A percentile compares a stretch with the other conserved stretches of the same genome.
These are phyloP conservation scores for Oasisia sp. DNA, from an alignment of 2,888 invertebrate genomes.

Conservation along the genomic window DNA sequence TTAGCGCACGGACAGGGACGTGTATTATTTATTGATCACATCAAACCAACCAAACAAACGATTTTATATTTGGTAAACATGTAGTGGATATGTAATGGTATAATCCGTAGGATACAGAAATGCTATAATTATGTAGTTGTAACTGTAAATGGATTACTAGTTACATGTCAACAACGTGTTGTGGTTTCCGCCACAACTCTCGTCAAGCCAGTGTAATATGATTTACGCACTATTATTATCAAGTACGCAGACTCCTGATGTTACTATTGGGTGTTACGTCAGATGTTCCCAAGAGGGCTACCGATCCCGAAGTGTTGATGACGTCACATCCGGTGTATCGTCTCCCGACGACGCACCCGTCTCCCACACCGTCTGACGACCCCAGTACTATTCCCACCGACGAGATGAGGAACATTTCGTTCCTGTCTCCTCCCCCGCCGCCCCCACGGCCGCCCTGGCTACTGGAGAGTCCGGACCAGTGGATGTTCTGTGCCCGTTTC, in stretches of 20 bases:
- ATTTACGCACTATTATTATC: not conserved
- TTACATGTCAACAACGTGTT: not conserved
- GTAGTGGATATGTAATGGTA: not conserved
- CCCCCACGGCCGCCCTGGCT: not conserved
- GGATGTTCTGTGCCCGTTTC: not conserved
- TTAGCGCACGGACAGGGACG: not conserved
- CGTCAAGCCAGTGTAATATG: not conserved
- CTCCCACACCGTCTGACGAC: not conserved
- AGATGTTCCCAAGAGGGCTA: not conserved
- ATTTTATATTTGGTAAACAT: not conserved
- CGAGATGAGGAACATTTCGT: not conserved
- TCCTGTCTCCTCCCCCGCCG: not conserved
- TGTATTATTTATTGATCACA: not conserved
- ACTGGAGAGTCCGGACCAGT: not conserved
- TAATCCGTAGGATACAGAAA: not conserved
- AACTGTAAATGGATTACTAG: not conserved
- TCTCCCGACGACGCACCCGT: not conserved
- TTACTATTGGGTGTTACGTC: not conserved
- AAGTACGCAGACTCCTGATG: too few species aligned
- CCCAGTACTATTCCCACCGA: not conserved
- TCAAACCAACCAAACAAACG: not conserved
- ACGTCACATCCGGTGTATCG: constrained; percentile 2
- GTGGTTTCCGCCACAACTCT: not conserved
- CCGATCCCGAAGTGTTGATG: not conserved
- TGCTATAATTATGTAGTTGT: not conserved